Conservation (phyloP, 2,888 invertebrate species). For the Caenorhabditis virilis region DNA sequence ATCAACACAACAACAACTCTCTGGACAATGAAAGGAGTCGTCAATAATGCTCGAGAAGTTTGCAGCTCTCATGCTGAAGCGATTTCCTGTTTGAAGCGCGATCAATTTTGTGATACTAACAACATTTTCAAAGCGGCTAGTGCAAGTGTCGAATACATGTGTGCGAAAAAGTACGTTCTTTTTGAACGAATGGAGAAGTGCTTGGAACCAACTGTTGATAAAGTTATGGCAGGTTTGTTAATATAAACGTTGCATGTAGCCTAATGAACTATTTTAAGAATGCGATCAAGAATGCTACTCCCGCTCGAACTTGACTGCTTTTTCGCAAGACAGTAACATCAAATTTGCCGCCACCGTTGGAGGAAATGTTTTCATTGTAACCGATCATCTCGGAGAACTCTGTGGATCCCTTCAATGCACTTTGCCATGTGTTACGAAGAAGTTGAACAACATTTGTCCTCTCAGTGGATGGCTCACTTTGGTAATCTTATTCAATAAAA, state of each 20-base stretch:
- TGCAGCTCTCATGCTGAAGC: conserved; percentile 39
- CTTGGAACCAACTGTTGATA: conserved; percentile 28
- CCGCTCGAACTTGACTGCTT: conserved; percentile 35
- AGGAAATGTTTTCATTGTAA: conserved; percentile 43
- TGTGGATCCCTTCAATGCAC: conserved; percentile 43
- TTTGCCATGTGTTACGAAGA: conserved; percentile 37
- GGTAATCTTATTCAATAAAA: conserved; percentile 6
- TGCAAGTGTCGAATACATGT: conserved; percentile 40
- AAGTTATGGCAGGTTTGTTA: conserved; percentile 28
- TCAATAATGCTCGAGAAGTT: conserved; percentile 28
- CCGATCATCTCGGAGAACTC: conserved; percentile 37
- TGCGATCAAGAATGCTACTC: conserved; percentile 40
- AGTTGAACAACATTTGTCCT: conserved; percentile 34
- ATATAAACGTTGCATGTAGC: not conserved
- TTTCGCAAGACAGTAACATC: conserved; percentile 29
- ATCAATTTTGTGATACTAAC: conserved; percentile 37
- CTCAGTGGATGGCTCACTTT: conserved; percentile 45
- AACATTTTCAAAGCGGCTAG: conserved; percentile 34
- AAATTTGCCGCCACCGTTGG: conserved; percentile 40
- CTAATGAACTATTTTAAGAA: conserved; percentile 10
- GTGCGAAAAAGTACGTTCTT: conserved; percentile 31
- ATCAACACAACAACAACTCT: conserved; percentile 35
- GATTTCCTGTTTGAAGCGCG: conserved; percentile 24
- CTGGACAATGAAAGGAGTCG: conserved; percentile 43
- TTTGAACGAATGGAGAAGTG: conserved; percentile 36